A percentile compares a stretch with the other conserved stretches of the same genome.
These are phyloP conservation scores for Beroe ovata DNA, from an alignment of 37 sponge, comb jelly and placozoan genomes.

Conservation along the genomic window DNA sequence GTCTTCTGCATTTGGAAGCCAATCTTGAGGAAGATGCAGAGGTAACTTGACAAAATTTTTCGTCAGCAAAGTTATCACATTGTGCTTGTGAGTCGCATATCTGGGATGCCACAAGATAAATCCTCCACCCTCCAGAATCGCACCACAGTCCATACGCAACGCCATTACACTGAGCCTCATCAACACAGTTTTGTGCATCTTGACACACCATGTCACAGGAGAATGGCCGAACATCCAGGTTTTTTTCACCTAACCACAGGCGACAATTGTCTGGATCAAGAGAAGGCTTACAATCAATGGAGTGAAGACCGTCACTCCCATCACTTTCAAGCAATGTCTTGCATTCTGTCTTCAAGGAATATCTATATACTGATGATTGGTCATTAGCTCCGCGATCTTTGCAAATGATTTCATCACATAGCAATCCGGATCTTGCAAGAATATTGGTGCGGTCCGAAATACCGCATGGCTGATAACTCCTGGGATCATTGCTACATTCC, in stretches of 20 bases:
- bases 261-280: not conserved
- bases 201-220: not conserved
- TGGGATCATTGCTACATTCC: not conserved
- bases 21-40: not conserved
- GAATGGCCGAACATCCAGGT: not conserved
- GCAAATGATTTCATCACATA: not conserved
- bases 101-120: not conserved
- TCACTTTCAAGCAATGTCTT: not conserved
- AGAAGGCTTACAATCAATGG: not conserved
- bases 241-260: not conserved
- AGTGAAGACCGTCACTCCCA: not conserved
- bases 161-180: not conserved
- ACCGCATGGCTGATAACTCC: not conserved
- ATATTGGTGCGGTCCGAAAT: not conserved
- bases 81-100: not conserved
- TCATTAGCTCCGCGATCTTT: not conserved
- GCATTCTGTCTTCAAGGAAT: not conserved
- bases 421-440: not conserved
- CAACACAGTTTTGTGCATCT: not conserved
- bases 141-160: not conserved
- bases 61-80: not conserved
- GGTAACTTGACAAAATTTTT: not conserved
- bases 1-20: not conserved
- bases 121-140: not conserved
- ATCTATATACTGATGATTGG: not conserved